Evolutionary conservation across 1,140 invertebrate species (phyloP).

Genomic region (Subanguina moxae): DNA sequence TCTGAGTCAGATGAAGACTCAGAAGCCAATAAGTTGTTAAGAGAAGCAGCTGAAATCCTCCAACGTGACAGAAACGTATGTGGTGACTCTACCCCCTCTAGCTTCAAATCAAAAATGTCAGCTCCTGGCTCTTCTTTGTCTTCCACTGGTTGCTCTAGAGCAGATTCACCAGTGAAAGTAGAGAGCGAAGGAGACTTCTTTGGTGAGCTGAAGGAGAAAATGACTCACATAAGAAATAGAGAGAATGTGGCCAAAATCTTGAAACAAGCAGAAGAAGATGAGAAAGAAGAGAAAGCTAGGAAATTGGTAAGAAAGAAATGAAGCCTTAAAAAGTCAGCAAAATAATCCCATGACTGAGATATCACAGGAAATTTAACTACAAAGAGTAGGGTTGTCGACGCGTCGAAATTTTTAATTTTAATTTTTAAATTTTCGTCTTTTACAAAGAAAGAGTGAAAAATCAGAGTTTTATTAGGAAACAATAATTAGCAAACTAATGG

Average conservation of each 20-base stretch:
- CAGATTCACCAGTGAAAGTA: background rate
- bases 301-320: background rate
- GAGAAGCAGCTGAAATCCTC: background rate
- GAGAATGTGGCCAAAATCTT: constrained; percentile 31
- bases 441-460: no score
- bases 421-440: no score
- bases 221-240: constrained; percentile 40
- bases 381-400: no score
- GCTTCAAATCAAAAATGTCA: background rate
- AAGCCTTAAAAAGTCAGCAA: no score
- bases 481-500: no score
- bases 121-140: background rate
- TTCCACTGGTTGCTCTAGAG: background rate
- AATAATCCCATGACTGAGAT: no score
- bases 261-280: constrained; percentile 38
- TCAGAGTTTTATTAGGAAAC: no score
- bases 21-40: background rate
- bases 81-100: background rate
- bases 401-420: no score
- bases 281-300: constrained; percentile 20
- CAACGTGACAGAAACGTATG: background rate
- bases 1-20: background rate
- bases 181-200: constrained; percentile 39
- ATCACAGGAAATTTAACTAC: no score
- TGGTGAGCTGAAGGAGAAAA: constrained; percentile 49